These are phyloP conservation scores for Tachypleus tridentatus DNA, from an alignment of 1,140 invertebrate genomes.

Conservation along the genomic window DNA sequence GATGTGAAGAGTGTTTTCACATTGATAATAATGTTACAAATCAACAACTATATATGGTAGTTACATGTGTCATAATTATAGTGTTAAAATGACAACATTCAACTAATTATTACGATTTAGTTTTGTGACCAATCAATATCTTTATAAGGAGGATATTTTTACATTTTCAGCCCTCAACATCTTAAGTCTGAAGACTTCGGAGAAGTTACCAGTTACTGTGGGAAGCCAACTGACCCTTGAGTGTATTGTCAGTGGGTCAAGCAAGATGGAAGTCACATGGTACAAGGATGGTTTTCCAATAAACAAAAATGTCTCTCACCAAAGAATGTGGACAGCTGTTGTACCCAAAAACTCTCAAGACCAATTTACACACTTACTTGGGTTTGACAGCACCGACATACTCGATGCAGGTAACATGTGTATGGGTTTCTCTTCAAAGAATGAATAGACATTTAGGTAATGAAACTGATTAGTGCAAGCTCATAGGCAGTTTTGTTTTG, in stretches of 20 bases:
- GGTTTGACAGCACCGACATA: slow-evolving; percentile 14
- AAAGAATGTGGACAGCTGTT: slow-evolving; percentile 17
- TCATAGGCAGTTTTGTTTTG: too few relatives aligned
- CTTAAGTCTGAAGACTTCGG: slow-evolving; percentile 12
- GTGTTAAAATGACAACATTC: too few relatives aligned
- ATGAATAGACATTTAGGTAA: neutral
- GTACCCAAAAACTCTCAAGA: slow-evolving; percentile 21
- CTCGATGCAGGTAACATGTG: slow-evolving; percentile 16
- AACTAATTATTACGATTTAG: too few relatives aligned
- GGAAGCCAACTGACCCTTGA: slow-evolving; percentile 17
- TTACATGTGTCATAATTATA: too few relatives aligned
- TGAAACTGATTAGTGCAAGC: too few relatives aligned
- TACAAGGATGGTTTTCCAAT: slow-evolving; percentile 19
- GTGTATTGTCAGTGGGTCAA: slow-evolving; percentile 19
- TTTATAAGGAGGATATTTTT: too few relatives aligned
- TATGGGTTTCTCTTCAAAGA: too few relatives aligned
- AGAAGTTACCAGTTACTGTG: slow-evolving; percentile 14
- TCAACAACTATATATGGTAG: too few relatives aligned
- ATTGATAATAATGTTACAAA: too few relatives aligned
- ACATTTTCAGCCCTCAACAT: slow-evolving; percentile 14
- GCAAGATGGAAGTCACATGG: slow-evolving; percentile 18
- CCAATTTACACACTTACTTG: slow-evolving; percentile 18
- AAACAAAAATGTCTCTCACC: slow-evolving; percentile 9
- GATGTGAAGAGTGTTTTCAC: too few relatives aligned
- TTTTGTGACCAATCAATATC: too few relatives aligned